Evolutionary conservation across 2,888 invertebrate species (phyloP).

Genomic region (Mythimna impura): DNA sequence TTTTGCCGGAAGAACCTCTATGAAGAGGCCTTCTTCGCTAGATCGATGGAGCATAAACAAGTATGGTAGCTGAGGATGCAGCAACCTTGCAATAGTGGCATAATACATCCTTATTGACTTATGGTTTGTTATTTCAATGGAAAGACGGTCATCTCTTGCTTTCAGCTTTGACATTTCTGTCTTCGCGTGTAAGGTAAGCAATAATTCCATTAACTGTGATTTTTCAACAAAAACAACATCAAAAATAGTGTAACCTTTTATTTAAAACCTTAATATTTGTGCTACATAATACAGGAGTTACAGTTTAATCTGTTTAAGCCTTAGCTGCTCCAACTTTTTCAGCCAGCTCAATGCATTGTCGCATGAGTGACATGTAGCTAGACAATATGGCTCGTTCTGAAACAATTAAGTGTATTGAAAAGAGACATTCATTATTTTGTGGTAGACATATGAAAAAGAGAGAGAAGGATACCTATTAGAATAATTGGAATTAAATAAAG

Average conservation of each 20-base stretch:
- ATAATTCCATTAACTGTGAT: background rate
- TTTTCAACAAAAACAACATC: background rate
- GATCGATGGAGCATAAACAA: background rate
- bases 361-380: conserved; percentile 70
- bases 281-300: background rate
- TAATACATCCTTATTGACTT: background rate
- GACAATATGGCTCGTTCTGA: conserved; percentile 75
- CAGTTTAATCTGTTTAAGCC: conserved; percentile 48
- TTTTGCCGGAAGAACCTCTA: background rate
- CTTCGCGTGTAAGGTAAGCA: background rate
- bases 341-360: conserved; percentile 70
- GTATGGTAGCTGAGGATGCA: background rate
- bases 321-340: conserved; percentile 66
- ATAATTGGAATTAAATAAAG: too few relatives aligned
- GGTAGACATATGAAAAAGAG: background rate
- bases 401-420: conserved; percentile 50
- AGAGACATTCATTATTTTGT: background rate
- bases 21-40: background rate
- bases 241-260: conserved; percentile 19
- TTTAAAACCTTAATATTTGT: conserved; percentile 33
- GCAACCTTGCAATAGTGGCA: too few relatives aligned
- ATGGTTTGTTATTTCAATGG: too few relatives aligned
- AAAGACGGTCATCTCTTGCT: too few relatives aligned
- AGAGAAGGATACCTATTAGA: background rate
- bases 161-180: background rate